Evolutionary conservation across 2,113 vertebrate genomes (phyloP), one percentile per base, ranked within the genome.

Genomic region (Atherinomorus stipes): DNA sequence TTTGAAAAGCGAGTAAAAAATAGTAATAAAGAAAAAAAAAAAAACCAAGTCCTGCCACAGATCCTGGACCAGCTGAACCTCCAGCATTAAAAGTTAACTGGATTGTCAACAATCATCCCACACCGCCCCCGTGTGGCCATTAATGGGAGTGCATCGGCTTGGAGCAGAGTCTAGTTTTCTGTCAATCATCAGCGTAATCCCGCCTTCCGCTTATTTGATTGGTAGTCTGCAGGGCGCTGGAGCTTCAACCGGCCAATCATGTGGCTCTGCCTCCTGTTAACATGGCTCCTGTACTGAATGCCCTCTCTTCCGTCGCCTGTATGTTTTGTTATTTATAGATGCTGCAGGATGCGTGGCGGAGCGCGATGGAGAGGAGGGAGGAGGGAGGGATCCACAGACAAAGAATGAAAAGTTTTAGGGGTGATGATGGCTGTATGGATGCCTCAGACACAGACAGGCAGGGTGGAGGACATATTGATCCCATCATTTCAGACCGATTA

Each of bases 241-340:
- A 40, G 66, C 21, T 63, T 23, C 64, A 76, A 74, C 25, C 26
- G 83, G 76, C 92, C 91, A 92, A 91, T 93, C 65, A 37, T 19
- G 67, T 49, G 42, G n/a, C 84, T 90, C 88, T 90, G 86, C 78
- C 86, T 84, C 71, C 73, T 93, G 88, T 92, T 90, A 86, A 88
- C 88, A 91, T 69, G 87, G 82, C 84, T 88, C 57, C 81, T 50
- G 51, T 80, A 76, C 72, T 81, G 68, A 57, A 62, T 71, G 60
- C 22, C 70, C 65, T 67, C 63, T 85, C 66, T 13, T 85, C 74
- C 6, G 74, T 81, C 67, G 74, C 71, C 76, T 84, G 74, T 49
- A 51, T 42, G 63, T 42, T 18, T 22, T 77, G 83, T 80, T 92
- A 93, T 93, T 93, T 90, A 85, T 90, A 93, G 89, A 85, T 70